Conservation (phyloP, 2,888 invertebrate species). For the Drepana falcataria region DNA sequence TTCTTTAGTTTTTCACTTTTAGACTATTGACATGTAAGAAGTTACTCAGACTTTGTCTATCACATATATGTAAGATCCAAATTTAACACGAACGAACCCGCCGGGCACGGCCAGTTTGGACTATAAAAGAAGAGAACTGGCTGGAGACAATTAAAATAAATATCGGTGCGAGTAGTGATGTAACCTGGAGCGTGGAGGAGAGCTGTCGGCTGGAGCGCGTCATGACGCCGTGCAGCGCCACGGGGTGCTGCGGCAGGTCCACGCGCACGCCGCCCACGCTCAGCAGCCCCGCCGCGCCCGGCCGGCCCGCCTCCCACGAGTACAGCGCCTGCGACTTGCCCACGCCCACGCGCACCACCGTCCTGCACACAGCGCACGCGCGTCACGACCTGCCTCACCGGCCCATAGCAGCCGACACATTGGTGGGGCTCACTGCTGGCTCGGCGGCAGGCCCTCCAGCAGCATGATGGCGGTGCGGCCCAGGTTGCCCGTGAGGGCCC, state of each 20-base stretch:
- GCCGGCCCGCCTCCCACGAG: slow-evolving; percentile 86
- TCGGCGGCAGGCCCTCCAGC: slow-evolving; percentile 93
- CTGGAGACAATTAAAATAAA: no score
- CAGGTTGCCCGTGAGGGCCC: slow-evolving; percentile 92
- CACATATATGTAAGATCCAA: no score
- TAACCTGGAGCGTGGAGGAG: slow-evolving; percentile 92
- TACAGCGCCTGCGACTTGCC: slow-evolving; percentile 95
- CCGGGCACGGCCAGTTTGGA: no score
- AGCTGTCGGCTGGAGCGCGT: slow-evolving; percentile 95
- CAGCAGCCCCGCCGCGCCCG: slow-evolving; percentile 85
- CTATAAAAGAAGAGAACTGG: no score
- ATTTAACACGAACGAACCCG: no score
- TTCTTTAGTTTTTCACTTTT: no score
- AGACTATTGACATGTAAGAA: no score
- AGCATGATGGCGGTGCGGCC: slow-evolving; percentile 95
- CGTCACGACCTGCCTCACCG: slow-evolving; percentile 69
- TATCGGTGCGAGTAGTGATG: neutral
- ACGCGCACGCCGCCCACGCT: slow-evolving; percentile 94
- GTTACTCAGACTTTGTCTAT: no score
- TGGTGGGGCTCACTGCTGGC: slow-evolving; percentile 84
- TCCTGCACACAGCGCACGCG: slow-evolving; percentile 77
- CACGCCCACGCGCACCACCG: slow-evolving; percentile 94
- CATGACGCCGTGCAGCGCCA: slow-evolving; percentile 98
- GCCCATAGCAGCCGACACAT: slow-evolving; percentile 88
- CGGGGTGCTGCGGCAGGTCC: slow-evolving; percentile 99